Evolutionary conservation across 2,113 vertebrate species (phyloP), one percentile per base, ranked within the genome.

Genomic region (Microcebus griseorufus): DNA sequence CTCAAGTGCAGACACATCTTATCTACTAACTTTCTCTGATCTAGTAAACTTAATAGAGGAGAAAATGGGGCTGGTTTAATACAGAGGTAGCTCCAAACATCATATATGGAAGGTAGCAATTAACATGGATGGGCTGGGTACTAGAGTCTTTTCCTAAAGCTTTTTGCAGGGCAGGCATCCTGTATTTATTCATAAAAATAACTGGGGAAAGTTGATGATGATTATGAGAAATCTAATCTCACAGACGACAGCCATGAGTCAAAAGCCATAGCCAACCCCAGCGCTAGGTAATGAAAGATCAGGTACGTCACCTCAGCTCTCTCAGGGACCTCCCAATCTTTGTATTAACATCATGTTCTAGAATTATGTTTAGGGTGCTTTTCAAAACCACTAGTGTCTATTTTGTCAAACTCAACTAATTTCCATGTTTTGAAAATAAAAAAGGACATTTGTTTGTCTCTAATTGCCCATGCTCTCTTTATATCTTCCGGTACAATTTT

Each of bases 21-120:
- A 78, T 97, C 95, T 94, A 94, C 75, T 94, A 95, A 94, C 39
- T 93, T 94, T 95, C 88, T 97, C 75, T 97, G 94, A 86, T 89
- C 91, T 93, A 48, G 73, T 96, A 95, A 95, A 97, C 73, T 93
- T 95, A 93, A 96, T 95, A 93, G 34, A 96, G 79, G 89, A 95
- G 78, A 80, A 95, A 94, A 94, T 94, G 55, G 94, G 62, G 82
- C 95, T 96, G 62, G 73, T 69, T 96, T 79, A 94, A 78, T 64
- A 92, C 29, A 75, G 73, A 88, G 29, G 51, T 17, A 81, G 23
- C 25, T 91, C 79, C 6, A 78, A 93, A 95, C 86, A 53, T 79
- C 88, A 72, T 95, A 0, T 42, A 14, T 45, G 34, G 48, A 79
- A 95, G 20, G 42, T 27, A 80, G 78, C 39, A 88, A 72, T 96